Conservation (phyloP, 2,113 vertebrate species). For the Ceyx cyanopectus region DNA sequence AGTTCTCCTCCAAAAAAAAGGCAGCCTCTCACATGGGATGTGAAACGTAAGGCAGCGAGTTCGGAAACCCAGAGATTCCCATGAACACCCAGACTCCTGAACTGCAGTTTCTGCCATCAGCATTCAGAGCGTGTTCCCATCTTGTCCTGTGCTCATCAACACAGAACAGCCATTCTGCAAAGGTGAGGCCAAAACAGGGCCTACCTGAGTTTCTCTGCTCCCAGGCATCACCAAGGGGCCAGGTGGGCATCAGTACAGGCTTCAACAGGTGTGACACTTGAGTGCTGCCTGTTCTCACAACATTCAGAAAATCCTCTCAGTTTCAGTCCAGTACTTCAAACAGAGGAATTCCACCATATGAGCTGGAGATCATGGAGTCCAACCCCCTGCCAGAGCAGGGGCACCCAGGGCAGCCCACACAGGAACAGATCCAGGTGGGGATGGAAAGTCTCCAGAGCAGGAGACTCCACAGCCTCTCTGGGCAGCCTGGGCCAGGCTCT, state of each 20-base stretch:
- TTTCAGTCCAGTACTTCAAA: not conserved
- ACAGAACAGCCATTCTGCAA: not conserved
- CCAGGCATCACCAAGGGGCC: not conserved
- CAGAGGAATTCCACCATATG: not conserved
- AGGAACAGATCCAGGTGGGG: no score
- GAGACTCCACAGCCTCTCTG: no score
- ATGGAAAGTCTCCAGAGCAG: no score
- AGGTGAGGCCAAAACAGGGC: not conserved
- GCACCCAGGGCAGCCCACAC: no score
- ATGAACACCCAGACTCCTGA: not conserved
- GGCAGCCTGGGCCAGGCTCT: no score
- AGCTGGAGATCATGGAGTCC: no score
- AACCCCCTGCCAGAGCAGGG: no score
- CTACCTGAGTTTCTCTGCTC: not conserved
- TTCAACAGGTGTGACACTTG: not conserved
- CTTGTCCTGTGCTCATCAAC: not conserved
- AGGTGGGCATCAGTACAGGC: not conserved
- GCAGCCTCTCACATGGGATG: not conserved
- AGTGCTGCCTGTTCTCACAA: not conserved
- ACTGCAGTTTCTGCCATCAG: not conserved
- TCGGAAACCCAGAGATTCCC: not conserved
- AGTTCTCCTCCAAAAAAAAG: not conserved
- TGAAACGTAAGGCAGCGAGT: fast-evolving
- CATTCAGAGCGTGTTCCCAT: not conserved
- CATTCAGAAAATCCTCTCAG: not conserved